Evolutionary conservation across 1,140 invertebrate genomes (phyloP).

Genomic region (Dendroctonus ponderosae): DNA sequence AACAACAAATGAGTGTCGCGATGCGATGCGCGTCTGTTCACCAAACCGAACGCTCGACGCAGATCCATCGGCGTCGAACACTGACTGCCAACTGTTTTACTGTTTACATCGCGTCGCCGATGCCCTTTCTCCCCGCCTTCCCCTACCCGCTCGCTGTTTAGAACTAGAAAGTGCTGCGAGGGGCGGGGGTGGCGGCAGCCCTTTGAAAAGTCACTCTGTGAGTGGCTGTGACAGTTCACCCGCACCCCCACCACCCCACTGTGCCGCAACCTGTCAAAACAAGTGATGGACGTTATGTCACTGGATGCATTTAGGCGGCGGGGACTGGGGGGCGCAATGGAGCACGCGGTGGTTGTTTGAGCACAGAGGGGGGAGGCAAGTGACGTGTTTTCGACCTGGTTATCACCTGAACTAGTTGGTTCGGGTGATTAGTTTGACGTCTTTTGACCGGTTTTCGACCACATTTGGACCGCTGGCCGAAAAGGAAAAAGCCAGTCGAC

Average conservation of each 20-base stretch:
- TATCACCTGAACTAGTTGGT: no score
- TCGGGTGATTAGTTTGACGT: no score
- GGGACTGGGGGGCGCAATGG: no score
- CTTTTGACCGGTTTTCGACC: no score
- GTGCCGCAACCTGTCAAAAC: conserved; percentile 29
- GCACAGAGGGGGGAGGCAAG: no score
- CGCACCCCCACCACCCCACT: conserved; percentile 30
- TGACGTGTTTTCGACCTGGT: no score
- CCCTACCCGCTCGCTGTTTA: conserved; percentile 24
- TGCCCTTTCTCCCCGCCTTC: conserved; percentile 21
- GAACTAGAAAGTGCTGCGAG: conserved; percentile 23
- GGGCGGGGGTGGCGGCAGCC: conserved; percentile 26
- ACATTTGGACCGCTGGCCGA: no score
- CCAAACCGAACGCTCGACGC: conserved; percentile 2
- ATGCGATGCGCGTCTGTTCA: no score
- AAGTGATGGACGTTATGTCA: conserved; percentile 37
- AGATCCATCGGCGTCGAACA: conserved; percentile 24
- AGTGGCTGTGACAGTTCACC: conserved; percentile 41
- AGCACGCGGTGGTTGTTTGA: no score
- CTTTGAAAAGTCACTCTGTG: conserved; percentile 43
- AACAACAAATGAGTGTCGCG: background rate
- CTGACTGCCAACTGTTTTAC: conserved; percentile 37
- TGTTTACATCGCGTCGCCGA: conserved; percentile 39
- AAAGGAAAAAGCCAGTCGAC: no score
- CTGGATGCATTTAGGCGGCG: background rate